These are phyloP conservation scores for Sitta carolinensis DNA, from an alignment of 2,797 vertebrate genomes.

Conservation along the genomic window DNA sequence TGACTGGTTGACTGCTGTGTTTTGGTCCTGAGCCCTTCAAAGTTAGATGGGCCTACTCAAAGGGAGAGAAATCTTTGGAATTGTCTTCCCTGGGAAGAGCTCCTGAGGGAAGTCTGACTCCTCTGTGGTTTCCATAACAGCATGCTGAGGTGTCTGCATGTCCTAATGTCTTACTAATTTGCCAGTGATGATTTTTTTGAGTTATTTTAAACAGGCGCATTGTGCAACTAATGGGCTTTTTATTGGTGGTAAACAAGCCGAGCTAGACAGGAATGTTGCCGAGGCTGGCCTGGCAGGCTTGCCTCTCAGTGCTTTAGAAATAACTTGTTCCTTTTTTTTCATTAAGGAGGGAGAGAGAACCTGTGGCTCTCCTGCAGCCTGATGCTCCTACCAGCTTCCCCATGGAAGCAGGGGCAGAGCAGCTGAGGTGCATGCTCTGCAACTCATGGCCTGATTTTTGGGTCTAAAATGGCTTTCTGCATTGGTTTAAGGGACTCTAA, in stretches of 20 bases:
- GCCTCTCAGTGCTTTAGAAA: background rate
- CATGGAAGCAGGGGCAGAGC: background rate
- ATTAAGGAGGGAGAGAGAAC: background rate
- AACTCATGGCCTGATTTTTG: background rate
- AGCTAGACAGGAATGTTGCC: constrained; percentile 8
- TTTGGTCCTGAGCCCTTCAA: background rate
- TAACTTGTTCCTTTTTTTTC: background rate
- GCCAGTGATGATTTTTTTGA: constrained; percentile 45
- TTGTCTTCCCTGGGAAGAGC: background rate
- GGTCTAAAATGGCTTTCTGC: background rate
- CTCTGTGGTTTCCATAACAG: constrained; percentile 46
- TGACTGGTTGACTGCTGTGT: background rate
- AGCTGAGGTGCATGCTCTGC: background rate
- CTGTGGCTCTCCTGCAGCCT: background rate
- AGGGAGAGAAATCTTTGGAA: background rate
- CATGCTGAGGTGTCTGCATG: background rate
- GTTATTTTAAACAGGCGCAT: constrained; percentile 51
- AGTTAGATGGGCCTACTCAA: background rate
- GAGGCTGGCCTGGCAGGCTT: constrained; percentile 1
- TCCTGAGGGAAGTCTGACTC: constrained; percentile 31
- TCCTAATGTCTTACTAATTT: constrained; percentile 58
- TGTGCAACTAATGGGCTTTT: constrained; percentile 60
- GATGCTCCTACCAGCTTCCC: background rate
- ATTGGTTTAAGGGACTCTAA: background rate
- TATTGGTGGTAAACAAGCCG: constrained; percentile 50